Conservation (phyloP, 2,888 invertebrate genomes). For the Plebejus argus region DNA sequence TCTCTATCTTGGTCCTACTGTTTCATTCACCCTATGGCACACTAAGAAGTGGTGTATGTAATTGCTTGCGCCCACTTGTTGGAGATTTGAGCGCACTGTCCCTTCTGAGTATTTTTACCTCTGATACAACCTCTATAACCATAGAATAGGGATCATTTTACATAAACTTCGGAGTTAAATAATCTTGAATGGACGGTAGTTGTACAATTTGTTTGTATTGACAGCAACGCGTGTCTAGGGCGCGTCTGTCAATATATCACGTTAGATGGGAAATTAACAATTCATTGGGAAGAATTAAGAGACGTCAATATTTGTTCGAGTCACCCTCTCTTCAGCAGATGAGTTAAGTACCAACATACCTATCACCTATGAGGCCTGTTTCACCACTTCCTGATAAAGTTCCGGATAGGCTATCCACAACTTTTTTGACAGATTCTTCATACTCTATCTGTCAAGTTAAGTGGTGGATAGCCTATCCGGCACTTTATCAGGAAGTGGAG, state of each 20-base stretch:
- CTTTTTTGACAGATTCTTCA: no score
- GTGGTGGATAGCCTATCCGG: no score
- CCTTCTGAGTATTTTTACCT: not conserved
- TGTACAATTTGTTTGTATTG: slow-evolving; percentile 51
- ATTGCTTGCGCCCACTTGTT: slow-evolving; percentile 53
- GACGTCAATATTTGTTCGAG: not conserved
- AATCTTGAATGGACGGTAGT: not conserved
- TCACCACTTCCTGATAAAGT: no score
- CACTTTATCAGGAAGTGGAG: no score
- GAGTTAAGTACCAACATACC: not conserved
- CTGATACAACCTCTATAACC: not conserved
- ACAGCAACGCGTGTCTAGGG: slow-evolving; percentile 46
- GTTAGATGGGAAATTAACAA: slow-evolving; percentile 3
- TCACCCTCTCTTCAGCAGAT: not conserved
- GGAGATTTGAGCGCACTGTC: slow-evolving; percentile 37
- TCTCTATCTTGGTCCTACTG: not conserved
- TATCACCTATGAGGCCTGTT: no score
- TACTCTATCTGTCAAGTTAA: no score
- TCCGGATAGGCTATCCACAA: no score
- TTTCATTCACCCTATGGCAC: slow-evolving; percentile 32
- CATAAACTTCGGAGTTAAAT: not conserved
- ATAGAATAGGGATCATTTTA: not conserved
- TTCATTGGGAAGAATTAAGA: slow-evolving; percentile 7
- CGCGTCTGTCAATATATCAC: slow-evolving; percentile 11
- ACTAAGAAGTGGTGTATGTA: slow-evolving; percentile 43